Conservation (phyloP, 2,113 vertebrate species). For the Oenanthe oenanthe region DNA sequence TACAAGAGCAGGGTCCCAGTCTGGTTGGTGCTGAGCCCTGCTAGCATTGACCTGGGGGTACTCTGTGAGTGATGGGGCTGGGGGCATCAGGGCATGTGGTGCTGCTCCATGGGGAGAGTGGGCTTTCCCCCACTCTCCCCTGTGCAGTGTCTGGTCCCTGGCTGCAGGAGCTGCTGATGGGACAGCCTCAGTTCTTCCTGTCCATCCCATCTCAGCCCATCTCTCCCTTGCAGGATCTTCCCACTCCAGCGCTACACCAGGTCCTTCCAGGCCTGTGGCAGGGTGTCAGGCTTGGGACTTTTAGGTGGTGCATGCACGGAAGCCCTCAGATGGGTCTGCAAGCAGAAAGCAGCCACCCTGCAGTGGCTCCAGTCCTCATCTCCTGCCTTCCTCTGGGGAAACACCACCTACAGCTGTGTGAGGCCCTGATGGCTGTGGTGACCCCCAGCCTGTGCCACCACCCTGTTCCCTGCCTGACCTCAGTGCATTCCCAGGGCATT, state of each 20-base stretch:
- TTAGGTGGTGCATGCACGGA: neutral
- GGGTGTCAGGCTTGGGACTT: neutral
- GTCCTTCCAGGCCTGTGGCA: neutral
- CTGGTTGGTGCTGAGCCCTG: neutral
- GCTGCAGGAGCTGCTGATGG: neutral
- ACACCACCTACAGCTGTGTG: constrained; percentile 37
- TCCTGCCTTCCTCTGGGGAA: neutral
- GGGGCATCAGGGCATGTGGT: neutral
- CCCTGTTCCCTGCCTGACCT: neutral
- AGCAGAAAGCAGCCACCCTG: neutral
- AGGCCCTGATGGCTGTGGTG: neutral
- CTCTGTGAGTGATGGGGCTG: rapidly evolving
- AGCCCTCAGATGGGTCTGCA: neutral
- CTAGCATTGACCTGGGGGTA: neutral
- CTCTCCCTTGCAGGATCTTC: neutral
- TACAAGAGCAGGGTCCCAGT: neutral
- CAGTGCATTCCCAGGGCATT: neutral
- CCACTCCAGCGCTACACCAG: neutral
- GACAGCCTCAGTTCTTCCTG: neutral
- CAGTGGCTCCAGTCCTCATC: neutral
- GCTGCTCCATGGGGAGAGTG: neutral
- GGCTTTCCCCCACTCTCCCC: neutral
- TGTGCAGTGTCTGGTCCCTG: neutral
- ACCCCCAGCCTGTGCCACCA: neutral
- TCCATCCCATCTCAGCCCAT: neutral